Conservation (phyloP, 1,140 invertebrate genomes). For the Pseudomyrmex dendroicus region DNA sequence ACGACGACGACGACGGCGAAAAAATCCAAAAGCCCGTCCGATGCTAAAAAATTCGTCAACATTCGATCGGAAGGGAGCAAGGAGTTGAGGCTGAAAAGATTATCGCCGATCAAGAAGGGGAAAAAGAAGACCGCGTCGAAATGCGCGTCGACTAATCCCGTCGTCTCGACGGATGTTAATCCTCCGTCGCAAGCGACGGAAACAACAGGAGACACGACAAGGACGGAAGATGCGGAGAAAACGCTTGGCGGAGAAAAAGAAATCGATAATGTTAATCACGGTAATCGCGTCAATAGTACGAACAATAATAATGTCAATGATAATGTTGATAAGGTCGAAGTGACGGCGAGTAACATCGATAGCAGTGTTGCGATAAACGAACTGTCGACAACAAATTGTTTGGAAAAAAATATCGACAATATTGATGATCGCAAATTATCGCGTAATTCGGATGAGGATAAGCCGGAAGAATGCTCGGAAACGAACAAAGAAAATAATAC, state of each 20-base stretch:
- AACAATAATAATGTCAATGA: no score
- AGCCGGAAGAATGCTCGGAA: not conserved
- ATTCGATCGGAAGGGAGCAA: constrained; percentile 79
- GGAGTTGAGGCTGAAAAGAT: constrained; percentile 76
- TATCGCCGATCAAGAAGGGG: constrained; percentile 46
- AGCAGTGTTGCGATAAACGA: no score
- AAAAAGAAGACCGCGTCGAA: constrained; percentile 51
- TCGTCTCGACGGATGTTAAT: not conserved
- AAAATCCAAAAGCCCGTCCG: not conserved
- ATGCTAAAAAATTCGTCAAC: constrained; percentile 72
- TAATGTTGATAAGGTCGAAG: no score
- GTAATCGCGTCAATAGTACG: no score
- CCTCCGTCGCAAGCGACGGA: not conserved
- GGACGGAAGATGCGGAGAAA: not conserved
- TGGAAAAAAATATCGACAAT: not conserved
- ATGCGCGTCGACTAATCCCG: not conserved
- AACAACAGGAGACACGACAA: not conserved
- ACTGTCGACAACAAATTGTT: no score
- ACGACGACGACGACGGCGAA: constrained; percentile 3
- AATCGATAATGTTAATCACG: not conserved
- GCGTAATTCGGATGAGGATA: not conserved
- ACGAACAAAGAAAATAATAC: no score
- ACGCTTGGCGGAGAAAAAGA: not conserved
- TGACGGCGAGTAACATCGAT: no score
- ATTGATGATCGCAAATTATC: not conserved